Base-by-base conservation (phyloP, 2,888 invertebrate genomes). In the Punctoribates punctum region DNA sequence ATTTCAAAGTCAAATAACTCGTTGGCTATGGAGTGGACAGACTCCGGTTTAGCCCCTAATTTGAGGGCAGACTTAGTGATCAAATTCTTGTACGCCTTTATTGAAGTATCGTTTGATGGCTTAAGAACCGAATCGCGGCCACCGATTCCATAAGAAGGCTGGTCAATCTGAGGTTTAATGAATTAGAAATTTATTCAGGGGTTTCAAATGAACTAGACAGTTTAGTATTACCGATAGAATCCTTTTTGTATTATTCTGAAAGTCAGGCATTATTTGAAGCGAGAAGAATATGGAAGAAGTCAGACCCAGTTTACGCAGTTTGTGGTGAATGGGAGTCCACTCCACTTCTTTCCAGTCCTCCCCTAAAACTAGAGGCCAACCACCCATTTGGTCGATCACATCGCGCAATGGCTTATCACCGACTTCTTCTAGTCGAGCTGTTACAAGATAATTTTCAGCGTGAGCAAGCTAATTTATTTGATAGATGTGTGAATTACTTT, bases 1-100 rank as follows among this genome's bases (percentile, higher is more conserved):
- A 92, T 93, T 87, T 97, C 96, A 82, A 97, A 96, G 78, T 90
- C 86, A 23, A 97, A 85, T 0, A 95, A 91, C 73, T 91, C 89
- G 72, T 85, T 87, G 75, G 96, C 87, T 81, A 95, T 92, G 11
- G 84, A 84, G 79, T 87, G 85, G 0, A 95, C 94, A 4, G 85
- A 84, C 0, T 85, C 83, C 78, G 87, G 88, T 27, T 91, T 87
- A 0, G 94, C 95, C 9, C 96, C 96, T 78, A 95, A 88, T 17
- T 96, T 86, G 0, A 88, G 88, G 0, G 95, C 91, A 79, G 95
- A 89, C 81, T 93, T 92, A 0, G 94, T 91, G 85, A 85, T 84
- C 80, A 84, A 84, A 42, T 83, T 82, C 76, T 84, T 82, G 77
- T 85, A 86, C 1, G 85, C 93, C 75, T 88, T 88, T 20, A 96